These are phyloP conservation scores for Diogma glabrata DNA, from an alignment of 2,888 invertebrate genomes.

Conservation along the genomic window DNA sequence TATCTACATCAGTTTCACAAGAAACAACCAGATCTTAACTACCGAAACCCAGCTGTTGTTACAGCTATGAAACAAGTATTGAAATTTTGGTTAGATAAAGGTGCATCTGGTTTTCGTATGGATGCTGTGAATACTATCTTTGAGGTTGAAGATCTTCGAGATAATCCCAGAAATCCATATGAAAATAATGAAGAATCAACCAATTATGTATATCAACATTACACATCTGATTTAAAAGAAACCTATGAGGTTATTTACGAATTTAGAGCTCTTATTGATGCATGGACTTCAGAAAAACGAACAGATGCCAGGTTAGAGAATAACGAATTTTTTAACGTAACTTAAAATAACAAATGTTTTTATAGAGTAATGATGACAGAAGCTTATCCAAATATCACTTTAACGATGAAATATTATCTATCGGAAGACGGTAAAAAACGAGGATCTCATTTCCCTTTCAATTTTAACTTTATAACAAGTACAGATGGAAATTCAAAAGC, in stretches of 20 bases:
- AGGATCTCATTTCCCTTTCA: constrained; percentile 54
- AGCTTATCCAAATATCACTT: constrained; percentile 41
- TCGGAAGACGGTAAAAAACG: constrained; percentile 37
- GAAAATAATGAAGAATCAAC: constrained; percentile 39
- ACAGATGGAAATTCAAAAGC: constrained; percentile 46
- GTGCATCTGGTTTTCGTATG: constrained; percentile 68
- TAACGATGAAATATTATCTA: constrained; percentile 45
- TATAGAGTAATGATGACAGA: constrained; percentile 45
- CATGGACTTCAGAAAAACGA: constrained; percentile 40
- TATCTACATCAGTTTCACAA: constrained; percentile 62
- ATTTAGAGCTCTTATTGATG: constrained; percentile 42
- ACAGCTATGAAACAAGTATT: constrained; percentile 50
- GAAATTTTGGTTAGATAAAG: constrained; percentile 62
- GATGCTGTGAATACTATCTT: constrained; percentile 49
- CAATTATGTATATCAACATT: constrained; percentile 44
- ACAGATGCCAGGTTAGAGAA: constrained; percentile 24
- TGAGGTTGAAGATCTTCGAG: constrained; percentile 26
- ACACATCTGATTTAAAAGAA: constrained; percentile 45
- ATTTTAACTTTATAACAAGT: too few relatives aligned
- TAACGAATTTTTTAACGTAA: background rate
- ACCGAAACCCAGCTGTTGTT: constrained; percentile 50
- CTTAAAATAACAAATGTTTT: too few relatives aligned
- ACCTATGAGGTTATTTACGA: constrained; percentile 37
- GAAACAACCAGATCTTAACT: constrained; percentile 68
- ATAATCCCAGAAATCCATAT: constrained; percentile 35